These are phyloP conservation scores for Malthinus seriepunctatus DNA, from an alignment of 2,888 invertebrate genomes.

Conservation along the genomic window DNA sequence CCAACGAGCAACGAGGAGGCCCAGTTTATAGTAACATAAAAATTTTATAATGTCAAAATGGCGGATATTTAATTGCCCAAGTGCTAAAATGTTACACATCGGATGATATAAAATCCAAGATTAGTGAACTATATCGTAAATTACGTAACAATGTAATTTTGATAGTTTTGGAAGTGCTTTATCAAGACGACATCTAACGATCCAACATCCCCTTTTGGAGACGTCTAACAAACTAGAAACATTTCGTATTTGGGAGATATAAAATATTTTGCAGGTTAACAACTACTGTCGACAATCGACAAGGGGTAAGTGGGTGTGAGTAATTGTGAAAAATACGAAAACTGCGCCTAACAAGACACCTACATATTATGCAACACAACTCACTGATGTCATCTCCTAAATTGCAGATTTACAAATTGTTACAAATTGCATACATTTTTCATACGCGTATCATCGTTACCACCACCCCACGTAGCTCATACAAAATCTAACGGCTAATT, in stretches of 20 bases:
- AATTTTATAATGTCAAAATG: slow-evolving; percentile 20
- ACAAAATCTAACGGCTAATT: too few species aligned
- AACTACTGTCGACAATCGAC: background rate
- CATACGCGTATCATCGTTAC: too few species aligned
- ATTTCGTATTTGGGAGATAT: background rate
- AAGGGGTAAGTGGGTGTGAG: too few species aligned
- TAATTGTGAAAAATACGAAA: too few species aligned
- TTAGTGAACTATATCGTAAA: slow-evolving; percentile 10
- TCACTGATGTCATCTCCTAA: too few species aligned
- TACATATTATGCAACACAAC: too few species aligned
- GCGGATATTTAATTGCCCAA: slow-evolving; percentile 10
- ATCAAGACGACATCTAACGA: slow-evolving; percentile 4
- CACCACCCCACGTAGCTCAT: too few species aligned
- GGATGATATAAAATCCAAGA: background rate
- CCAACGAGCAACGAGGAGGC: slow-evolving; percentile 9
- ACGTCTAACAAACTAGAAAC: background rate
- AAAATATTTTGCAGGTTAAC: background rate
- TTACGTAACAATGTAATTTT: slow-evolving; percentile 11
- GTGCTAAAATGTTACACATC: slow-evolving; percentile 9
- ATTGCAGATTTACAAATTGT: too few species aligned
- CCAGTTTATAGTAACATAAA: slow-evolving; percentile 21
- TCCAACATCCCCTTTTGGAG: slow-evolving; percentile 1
- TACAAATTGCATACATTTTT: too few species aligned
- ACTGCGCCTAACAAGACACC: too few species aligned
- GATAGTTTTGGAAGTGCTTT: slow-evolving; percentile 10